phyloP scores from a whole-genome alignment of 2,113 vertebrate species.

The Myiopsitta monachus region DNA sequence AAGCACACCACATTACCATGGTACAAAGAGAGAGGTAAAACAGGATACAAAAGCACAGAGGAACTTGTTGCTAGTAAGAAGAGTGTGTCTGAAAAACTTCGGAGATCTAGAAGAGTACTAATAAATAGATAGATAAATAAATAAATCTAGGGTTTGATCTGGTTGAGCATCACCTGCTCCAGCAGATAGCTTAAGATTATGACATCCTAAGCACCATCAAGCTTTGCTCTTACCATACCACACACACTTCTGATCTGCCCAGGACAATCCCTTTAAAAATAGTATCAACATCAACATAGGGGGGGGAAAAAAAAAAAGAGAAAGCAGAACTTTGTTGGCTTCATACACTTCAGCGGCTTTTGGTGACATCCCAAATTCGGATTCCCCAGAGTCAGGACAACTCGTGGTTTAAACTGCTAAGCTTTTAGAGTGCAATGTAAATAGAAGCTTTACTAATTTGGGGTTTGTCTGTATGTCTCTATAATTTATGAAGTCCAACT shows the following conservation, averaged over 20 bases:
- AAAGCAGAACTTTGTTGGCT: fast-evolving
- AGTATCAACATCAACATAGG: not conserved
- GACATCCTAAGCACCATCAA: not conserved
- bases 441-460: not conserved
- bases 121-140: not conserved
- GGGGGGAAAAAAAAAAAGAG: fast-evolving
- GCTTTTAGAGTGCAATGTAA: not conserved
- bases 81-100: not conserved
- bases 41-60: not conserved
- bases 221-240: not conserved
- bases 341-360: not conserved
- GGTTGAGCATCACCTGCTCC: not conserved
- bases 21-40: not conserved
- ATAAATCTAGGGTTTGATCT: not conserved
- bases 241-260: not conserved
- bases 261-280: not conserved
- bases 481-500: not conserved
- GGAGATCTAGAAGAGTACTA: not conserved
- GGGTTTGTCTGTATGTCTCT: not conserved
- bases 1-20: not conserved
- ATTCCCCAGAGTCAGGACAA: not conserved
- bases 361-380: not conserved
- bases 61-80: not conserved
- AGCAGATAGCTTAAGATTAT: not conserved
- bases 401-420: not conserved